Evolutionary conservation across 53 echinoderm and acorn worm species (phyloP).

Genomic region (Antedon mediterranea): DNA sequence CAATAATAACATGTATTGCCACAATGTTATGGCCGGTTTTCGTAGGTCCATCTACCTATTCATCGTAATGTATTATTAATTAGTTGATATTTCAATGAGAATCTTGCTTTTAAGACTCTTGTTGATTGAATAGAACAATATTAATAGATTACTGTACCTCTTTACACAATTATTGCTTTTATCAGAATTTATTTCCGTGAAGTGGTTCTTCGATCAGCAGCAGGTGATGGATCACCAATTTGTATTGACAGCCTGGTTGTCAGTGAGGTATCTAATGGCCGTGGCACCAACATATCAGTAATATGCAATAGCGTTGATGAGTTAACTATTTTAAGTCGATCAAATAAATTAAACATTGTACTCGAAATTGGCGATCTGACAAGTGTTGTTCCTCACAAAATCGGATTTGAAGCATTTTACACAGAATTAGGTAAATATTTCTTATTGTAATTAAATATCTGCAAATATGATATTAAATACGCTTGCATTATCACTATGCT

Average conservation of each 20-base stretch:
- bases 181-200: not conserved
- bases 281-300: not conserved
- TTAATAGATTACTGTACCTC: no score
- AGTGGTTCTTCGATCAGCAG: not conserved
- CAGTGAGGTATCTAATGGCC: not conserved
- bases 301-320: not conserved
- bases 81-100: no score
- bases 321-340: conserved; percentile 17
- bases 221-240: not conserved
- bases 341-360: conserved; percentile 36
- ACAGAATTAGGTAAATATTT: conserved; percentile 39
- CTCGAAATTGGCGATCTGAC: conserved; percentile 40
- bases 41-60: no score
- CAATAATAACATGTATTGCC: no score
- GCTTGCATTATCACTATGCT: no score
- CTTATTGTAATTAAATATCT: no score
- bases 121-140: no score
- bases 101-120: no score
- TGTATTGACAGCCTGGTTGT: not conserved
- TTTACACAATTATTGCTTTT: no score
- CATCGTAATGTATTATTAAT: no score
- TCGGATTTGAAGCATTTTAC: conserved; percentile 51
- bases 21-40: no score
- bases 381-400: conserved; percentile 28
- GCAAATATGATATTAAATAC: no score